Evolutionary conservation across 2,888 invertebrate genomes (phyloP).

Genomic region (Schizotus pectinicornis): DNA sequence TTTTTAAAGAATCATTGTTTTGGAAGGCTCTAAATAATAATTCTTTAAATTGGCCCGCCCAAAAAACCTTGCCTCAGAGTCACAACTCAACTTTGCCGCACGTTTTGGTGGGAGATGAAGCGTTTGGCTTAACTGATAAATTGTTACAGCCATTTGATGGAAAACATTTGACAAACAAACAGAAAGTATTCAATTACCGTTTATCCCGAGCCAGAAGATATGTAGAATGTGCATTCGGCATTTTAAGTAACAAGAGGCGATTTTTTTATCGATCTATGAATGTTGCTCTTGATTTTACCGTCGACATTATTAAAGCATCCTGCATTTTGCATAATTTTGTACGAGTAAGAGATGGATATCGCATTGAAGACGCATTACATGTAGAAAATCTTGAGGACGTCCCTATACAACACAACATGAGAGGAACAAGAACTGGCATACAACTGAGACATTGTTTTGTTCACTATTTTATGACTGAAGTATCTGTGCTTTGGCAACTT

Average conservation of each 20-base stretch:
- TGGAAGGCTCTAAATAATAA: too few species aligned
- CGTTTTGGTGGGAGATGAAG: slow-evolving; percentile 37
- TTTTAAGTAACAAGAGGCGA: slow-evolving; percentile 29
- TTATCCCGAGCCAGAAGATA: slow-evolving; percentile 30
- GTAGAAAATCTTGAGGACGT: too few species aligned
- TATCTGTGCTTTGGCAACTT: too few species aligned
- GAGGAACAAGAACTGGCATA: too few species aligned
- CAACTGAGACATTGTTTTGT: too few species aligned
- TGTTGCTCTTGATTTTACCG: slow-evolving; percentile 13
- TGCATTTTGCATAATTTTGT: slow-evolving; percentile 15
- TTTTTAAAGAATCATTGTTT: background rate
- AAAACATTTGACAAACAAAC: slow-evolving; percentile 16
- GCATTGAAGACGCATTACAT: background rate
- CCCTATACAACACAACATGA: too few species aligned
- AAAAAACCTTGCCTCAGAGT: slow-evolving; percentile 32
- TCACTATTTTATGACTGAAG: too few species aligned
- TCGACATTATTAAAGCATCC: slow-evolving; percentile 23
- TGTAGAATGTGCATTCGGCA: slow-evolving; percentile 50
- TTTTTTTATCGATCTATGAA: slow-evolving; percentile 24
- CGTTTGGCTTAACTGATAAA: slow-evolving; percentile 26
- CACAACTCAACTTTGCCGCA: too few species aligned
- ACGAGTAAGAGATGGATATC: background rate
- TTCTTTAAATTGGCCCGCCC: background rate
- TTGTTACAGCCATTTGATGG: slow-evolving; percentile 34
- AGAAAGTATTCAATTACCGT: slow-evolving; percentile 31